Evolutionary conservation across 2,797 vertebrate species (phyloP).

Genomic region (Phaenicophaeus curvirostris): DNA sequence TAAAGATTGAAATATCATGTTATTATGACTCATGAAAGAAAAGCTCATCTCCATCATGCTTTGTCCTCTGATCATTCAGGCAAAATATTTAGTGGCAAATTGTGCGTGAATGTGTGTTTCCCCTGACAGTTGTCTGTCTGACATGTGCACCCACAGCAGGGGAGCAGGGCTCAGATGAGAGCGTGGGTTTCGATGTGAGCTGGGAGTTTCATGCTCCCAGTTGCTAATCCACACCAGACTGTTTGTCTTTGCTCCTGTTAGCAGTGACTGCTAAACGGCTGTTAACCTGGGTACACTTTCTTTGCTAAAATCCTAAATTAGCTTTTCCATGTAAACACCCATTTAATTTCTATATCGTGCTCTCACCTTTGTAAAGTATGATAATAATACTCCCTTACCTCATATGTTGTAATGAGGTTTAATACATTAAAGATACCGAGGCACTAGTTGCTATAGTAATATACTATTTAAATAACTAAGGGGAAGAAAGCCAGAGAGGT

Average conservation of each 20-base stretch:
- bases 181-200: neutral
- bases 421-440: slow-evolving; percentile 41
- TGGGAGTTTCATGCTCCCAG: neutral
- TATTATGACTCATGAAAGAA: neutral
- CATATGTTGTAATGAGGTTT: slow-evolving; percentile 35
- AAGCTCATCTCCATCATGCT: neutral
- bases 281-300: accelerated
- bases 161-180: neutral
- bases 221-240: neutral
- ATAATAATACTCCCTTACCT: slow-evolving; percentile 47
- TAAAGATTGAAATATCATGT: accelerated
- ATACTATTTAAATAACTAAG: slow-evolving; percentile 54
- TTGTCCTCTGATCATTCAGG: accelerated
- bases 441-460: slow-evolving; percentile 67
- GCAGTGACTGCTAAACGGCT: neutral
- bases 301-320: slow-evolving; percentile 15
- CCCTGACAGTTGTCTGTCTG: neutral
- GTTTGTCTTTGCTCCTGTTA: neutral
- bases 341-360: neutral
- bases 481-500: neutral
- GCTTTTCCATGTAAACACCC: neutral
- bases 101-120: accelerated
- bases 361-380: slow-evolving; percentile 41
- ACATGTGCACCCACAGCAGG: accelerated
- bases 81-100: neutral